Evolutionary conservation across 1,140 invertebrate genomes (phyloP), one percentile per base, ranked within the genome.

Genomic region (Drosophila bifasciata): DNA sequence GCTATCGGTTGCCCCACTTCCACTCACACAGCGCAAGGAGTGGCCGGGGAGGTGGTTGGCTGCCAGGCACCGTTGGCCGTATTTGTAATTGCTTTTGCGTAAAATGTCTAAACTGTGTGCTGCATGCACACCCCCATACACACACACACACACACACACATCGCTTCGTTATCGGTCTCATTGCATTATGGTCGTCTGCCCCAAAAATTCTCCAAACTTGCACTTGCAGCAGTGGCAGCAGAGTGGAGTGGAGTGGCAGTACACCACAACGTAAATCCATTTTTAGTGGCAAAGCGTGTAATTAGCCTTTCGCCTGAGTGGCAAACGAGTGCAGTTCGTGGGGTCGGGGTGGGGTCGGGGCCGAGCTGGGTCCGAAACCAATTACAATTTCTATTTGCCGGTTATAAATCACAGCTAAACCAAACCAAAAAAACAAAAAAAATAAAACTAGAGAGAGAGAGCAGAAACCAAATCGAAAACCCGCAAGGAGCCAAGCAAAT

Each of bases 311-410:
- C 36, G 45, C 41, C 53, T 40, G 56, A 51, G 63, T 43, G 71
- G 62, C 64, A 68, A 68, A 50, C 53, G 57, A 75, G 63, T 41
- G 23, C 11, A 49, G n/a, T 15, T 6, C 9, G 16, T n/a, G 11
- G 7, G 13, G 7, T 3, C 7, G 13, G 23, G n/a, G 11, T 16
- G 3, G 28, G 43, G 4, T 32, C 13, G 5, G 4, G 13, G 25
- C 11, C 19, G 15, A 32, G 25, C 11, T 25, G 15, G 39, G 23
- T 17, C 45, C 58, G 60, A 56, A 74, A 50, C 74, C 83, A 88
- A 86, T 86, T 86, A 88, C 63, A 88, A 78, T 81, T 81, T 74
- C 72, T 73, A 68, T 77, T 81, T 75, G 60, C 58, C 74, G 55
- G 69, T 23, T 72, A 75, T 78, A 86, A 88, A 86, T 88, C 74